These are phyloP conservation scores for Buathra laborator DNA, from an alignment of 2,888 invertebrate species.

Conservation along the genomic window DNA sequence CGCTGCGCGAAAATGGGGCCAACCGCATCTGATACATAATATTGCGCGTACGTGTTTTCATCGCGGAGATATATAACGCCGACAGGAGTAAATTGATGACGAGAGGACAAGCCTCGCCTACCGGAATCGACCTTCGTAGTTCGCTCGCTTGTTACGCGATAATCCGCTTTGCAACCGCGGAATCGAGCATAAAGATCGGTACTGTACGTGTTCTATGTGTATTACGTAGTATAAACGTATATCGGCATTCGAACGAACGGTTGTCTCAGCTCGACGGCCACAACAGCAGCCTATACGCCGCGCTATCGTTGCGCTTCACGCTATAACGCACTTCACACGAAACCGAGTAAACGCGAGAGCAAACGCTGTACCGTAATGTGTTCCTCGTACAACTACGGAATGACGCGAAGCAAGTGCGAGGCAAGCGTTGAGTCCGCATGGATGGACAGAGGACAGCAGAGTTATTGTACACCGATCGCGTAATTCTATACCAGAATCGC, in stretches of 20 bases:
- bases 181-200: conserved; percentile 58
- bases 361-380: not conserved
- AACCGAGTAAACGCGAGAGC: conserved; percentile 21
- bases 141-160: conserved; percentile 65
- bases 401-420: conserved; percentile 11
- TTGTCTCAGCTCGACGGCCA: not conserved
- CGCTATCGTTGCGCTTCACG: not conserved
- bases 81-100: conserved; percentile 50
- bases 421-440: not conserved
- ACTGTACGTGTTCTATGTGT: conserved; percentile 38
- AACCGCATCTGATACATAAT: not conserved
- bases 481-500: not conserved
- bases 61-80: conserved; percentile 18
- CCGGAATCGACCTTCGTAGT: conserved; percentile 75
- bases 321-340: conserved; percentile 13
- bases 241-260: not conserved
- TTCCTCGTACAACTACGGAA: conserved; percentile 3
- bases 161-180: conserved; percentile 58
- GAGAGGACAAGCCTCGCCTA: conserved; percentile 55
- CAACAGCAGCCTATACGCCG: not conserved
- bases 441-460: not conserved
- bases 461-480: not conserved
- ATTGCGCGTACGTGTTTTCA: not conserved
- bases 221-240: conserved; percentile 13
- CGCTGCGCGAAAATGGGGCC: conserved; percentile 38